These are phyloP conservation scores for Zapornia atra DNA, from an alignment of 2,113 vertebrate species.

Conservation along the genomic window DNA sequence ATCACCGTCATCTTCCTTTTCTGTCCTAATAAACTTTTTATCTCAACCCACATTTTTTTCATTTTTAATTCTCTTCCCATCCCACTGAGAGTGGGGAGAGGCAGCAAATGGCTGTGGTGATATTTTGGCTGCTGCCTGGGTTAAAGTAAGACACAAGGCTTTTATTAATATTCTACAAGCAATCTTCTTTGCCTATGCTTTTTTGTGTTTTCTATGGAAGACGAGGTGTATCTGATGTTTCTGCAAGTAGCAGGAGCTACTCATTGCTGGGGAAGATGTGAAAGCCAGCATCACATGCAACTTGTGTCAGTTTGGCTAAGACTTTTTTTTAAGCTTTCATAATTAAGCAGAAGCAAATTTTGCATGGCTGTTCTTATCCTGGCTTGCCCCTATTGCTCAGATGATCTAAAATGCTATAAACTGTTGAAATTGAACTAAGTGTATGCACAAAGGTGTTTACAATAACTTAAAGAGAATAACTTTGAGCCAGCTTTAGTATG, in stretches of 20 bases:
- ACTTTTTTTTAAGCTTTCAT: neutral
- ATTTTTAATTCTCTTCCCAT: too few species aligned
- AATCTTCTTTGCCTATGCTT: neutral
- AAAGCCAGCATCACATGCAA: neutral
- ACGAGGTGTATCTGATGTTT: neutral
- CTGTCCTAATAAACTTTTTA: too few species aligned
- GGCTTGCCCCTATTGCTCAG: neutral
- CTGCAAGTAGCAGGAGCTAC: neutral
- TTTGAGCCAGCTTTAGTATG: neutral
- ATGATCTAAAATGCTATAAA: neutral
- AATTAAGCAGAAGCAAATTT: neutral
- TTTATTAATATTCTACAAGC: neutral
- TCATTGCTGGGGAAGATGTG: neutral
- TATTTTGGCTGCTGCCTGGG: too few species aligned
- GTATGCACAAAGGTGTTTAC: neutral
- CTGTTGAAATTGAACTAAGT: neutral
- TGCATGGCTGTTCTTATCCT: neutral
- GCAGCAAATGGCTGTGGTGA: too few species aligned
- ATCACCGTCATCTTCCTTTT: too few species aligned
- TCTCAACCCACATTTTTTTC: too few species aligned
- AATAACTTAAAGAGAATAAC: neutral
- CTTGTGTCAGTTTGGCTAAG: neutral
- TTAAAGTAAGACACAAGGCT: neutral
- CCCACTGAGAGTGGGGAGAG: too few species aligned
- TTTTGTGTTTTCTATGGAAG: neutral